A percentile compares a stretch with the other conserved stretches of the same genome.
Conservation (phyloP, 2,113 vertebrate genomes). For the Anolis sagrei region DNA sequence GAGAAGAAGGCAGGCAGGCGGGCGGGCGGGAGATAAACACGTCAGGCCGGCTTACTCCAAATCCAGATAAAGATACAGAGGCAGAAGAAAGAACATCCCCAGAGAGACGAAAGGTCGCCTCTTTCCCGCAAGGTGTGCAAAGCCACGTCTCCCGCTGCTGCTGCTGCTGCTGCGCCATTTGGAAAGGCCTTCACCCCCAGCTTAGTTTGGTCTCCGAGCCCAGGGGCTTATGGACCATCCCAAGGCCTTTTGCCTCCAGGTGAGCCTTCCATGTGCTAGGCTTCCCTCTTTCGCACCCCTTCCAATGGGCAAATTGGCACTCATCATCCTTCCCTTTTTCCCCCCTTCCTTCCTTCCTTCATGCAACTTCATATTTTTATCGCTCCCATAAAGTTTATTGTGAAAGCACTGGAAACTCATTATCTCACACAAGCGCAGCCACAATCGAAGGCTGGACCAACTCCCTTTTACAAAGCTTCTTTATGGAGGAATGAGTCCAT, state of each 20-base stretch:
- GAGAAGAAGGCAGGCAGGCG: background rate
- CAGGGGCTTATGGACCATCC: too few relatives aligned
- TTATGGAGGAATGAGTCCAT: too few relatives aligned
- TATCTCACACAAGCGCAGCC: constrained; percentile 45
- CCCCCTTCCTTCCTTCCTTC: too few relatives aligned
- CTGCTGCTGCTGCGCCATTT: too few relatives aligned
- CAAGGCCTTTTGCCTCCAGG: fast-evolving
- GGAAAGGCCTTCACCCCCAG: too few relatives aligned
- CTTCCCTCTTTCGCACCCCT: too few relatives aligned
- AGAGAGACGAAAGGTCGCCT: background rate
- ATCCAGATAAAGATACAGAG: background rate
- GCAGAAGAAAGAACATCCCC: background rate
- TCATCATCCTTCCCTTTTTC: too few relatives aligned
- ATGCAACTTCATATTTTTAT: constrained; percentile 42
- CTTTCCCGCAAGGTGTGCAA: too few relatives aligned
- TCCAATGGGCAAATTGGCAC: too few relatives aligned
- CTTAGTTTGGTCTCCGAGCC: background rate
- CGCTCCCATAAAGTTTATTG: constrained; percentile 72
- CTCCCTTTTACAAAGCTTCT: background rate
- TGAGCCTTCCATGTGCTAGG: too few relatives aligned
- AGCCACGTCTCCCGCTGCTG: too few relatives aligned
- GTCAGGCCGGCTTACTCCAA: background rate
- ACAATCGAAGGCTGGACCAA: fast-evolving
- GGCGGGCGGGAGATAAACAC: background rate
- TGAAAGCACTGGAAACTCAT: constrained; percentile 63